A percentile compares a stretch with the other conserved stretches of the same genome.
Evolutionary conservation across 2,113 vertebrate genomes (phyloP).

Genomic region (Colinus virginianus): DNA sequence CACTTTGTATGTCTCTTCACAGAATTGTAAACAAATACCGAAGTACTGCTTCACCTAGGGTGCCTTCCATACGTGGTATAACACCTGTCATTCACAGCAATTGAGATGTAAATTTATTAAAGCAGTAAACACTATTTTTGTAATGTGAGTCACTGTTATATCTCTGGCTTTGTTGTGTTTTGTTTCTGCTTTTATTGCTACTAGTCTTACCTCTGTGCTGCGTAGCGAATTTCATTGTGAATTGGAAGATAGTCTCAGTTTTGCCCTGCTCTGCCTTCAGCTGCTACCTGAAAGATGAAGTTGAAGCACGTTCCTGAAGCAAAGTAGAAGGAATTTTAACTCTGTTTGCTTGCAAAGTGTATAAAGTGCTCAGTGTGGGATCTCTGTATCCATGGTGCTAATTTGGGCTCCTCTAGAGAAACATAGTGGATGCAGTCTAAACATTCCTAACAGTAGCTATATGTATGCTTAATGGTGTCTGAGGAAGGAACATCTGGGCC

Average conservation of each 20-base stretch:
- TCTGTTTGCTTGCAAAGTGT: too few species aligned
- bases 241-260: not conserved
- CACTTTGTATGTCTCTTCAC: constrained; percentile 63
- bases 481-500: not conserved
- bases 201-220: not conserved
- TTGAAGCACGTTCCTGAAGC: not conserved
- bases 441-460: not conserved
- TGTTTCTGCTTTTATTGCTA: constrained; percentile 47
- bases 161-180: constrained; percentile 42
- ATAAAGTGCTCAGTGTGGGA: not conserved
- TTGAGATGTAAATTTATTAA: constrained; percentile 71
- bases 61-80: constrained; percentile 79
- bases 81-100: constrained; percentile 67
- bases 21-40: constrained; percentile 65
- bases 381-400: not conserved
- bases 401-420: not conserved
- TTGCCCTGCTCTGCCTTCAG: not conserved
- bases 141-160: constrained; percentile 58
- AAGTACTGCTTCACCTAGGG: constrained; percentile 80
- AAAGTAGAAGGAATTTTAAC: not conserved
- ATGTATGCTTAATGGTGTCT: not conserved
- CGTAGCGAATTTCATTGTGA: not conserved
- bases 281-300: not conserved
- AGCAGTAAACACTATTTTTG: constrained; percentile 79
- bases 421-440: not conserved